These are phyloP conservation scores for Triplophysa tibetana DNA, from an alignment of 2,113 vertebrate genomes.

Conservation along the genomic window DNA sequence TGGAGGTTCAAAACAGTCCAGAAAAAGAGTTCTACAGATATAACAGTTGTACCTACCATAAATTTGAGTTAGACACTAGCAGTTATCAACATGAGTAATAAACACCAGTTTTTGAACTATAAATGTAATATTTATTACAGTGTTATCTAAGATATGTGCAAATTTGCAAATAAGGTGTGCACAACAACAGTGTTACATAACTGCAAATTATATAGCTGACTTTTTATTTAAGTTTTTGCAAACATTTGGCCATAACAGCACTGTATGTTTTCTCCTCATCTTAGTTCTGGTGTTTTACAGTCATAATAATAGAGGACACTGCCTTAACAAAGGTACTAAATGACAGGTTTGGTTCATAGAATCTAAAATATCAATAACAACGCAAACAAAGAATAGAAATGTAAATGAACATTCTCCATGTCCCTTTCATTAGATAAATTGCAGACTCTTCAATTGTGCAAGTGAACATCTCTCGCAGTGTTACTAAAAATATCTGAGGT, in stretches of 20 bases:
- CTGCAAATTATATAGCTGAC: neutral
- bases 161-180: neutral
- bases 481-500: constrained; percentile 35
- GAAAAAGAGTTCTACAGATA: neutral
- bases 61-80: too few relatives aligned
- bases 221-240: neutral
- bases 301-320: neutral
- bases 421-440: neutral
- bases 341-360: neutral
- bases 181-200: neutral
- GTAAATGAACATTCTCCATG: neutral
- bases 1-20: constrained; percentile 30
- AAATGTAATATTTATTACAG: too few relatives aligned
- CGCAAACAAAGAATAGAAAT: neutral
- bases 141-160: too few relatives aligned
- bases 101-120: too few relatives aligned
- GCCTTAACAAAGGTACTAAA: neutral
- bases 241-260: neutral
- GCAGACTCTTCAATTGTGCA: neutral
- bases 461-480: neutral
- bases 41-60: neutral
- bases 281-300: neutral
- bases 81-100: too few relatives aligned
- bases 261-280: neutral
- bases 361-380: neutral